These are phyloP conservation scores for Poecilia latipinna DNA, from an alignment of 2,113 vertebrate genomes.

Conservation along the genomic window DNA sequence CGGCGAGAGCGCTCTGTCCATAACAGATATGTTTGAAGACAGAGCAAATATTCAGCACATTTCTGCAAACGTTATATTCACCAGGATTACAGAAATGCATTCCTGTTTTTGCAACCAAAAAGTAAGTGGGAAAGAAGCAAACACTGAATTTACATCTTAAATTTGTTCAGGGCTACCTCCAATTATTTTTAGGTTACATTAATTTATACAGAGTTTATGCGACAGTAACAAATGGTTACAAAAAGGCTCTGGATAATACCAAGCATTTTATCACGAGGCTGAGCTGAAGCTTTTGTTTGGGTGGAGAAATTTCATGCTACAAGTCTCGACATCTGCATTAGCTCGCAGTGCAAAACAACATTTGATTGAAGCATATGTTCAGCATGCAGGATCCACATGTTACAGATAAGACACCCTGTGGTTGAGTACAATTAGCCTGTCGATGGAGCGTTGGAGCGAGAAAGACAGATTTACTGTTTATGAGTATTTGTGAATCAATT, in stretches of 20 bases:
- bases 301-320: conserved; percentile 8
- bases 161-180: conserved; percentile 24
- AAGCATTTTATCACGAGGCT: conserved; percentile 9
- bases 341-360: conserved; percentile 27
- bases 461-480: not conserved
- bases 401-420: conserved; percentile 30
- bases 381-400: not conserved
- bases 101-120: no score
- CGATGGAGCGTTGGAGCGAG: not conserved
- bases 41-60: not conserved
- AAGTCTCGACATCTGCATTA: conserved; percentile 12
- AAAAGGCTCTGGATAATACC: not conserved
- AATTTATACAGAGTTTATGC: conserved; percentile 12
- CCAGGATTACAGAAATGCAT: no score
- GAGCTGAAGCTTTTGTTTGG: conserved; percentile 19
- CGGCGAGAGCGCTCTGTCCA: not conserved
- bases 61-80: no score
- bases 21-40: not conserved
- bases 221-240: conserved; percentile 2
- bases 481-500: conserved; percentile 1
- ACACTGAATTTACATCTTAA: not conserved
- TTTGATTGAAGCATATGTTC: conserved; percentile 44
- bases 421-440: conserved; percentile 7
- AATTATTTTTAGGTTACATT: conserved; percentile 24
- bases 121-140: not conserved